A percentile compares a stretch with the other conserved stretches of the same genome.
Evolutionary conservation across 2,113 vertebrate genomes (phyloP).

Genomic region (Cyprinodon brontotheroides): DNA sequence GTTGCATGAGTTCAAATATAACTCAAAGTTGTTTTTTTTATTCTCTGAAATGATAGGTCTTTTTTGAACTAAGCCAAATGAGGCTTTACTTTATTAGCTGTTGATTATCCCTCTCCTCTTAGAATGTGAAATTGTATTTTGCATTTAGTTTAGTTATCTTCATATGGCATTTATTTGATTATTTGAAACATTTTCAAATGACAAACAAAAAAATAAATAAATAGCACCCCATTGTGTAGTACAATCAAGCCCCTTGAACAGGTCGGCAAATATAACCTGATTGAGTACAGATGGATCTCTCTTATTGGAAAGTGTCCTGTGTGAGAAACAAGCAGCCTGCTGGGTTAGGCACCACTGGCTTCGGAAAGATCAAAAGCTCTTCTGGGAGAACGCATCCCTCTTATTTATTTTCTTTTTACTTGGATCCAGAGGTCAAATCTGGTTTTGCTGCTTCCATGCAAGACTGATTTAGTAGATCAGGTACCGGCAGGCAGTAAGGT

Average conservation of each 20-base stretch:
- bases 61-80: no score
- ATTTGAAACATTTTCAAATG: neutral
- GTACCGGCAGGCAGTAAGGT: constrained; percentile 32
- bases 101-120: neutral
- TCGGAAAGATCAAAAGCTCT: constrained; percentile 64
- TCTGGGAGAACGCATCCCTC: constrained; percentile 63
- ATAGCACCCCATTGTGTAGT: constrained; percentile 5
- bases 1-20: no score
- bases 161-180: neutral
- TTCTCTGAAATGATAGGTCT: no score
- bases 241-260: constrained; percentile 23
- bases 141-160: neutral
- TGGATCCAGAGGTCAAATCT: constrained; percentile 72
- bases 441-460: constrained; percentile 45
- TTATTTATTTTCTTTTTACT: constrained; percentile 71
- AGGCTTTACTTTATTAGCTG: no score
- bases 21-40: no score
- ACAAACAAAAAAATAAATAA: neutral
- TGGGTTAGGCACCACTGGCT: constrained; percentile 55
- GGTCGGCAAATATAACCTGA: constrained; percentile 41
- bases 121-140: neutral
- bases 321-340: constrained; percentile 66
- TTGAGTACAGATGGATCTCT: constrained; percentile 26
- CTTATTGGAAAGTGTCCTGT: constrained; percentile 27
- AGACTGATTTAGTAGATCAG: constrained; percentile 52